A percentile compares a stretch with the other conserved stretches of the same genome.
phyloP scores from a whole-genome alignment of 1,140 invertebrate species.

The Leptonema lineaticorne region DNA sequence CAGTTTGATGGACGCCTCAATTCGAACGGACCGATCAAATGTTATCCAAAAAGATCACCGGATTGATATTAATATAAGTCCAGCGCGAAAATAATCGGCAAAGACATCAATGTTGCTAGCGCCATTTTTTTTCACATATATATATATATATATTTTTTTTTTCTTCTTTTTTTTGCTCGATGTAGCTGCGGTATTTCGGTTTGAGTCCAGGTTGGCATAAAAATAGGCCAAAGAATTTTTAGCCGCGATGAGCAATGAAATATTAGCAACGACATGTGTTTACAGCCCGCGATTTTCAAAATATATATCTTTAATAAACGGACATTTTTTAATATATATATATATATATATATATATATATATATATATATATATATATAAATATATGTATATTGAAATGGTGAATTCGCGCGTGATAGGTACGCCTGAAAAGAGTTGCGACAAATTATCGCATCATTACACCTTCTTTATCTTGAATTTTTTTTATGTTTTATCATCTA shows the following conservation, averaged over 20 bases:
- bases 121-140: constrained; percentile 19
- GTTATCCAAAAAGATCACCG: not conserved
- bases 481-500: too few relatives aligned
- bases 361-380: not conserved
- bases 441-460: too few relatives aligned
- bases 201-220: constrained; percentile 28
- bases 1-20: constrained; percentile 5
- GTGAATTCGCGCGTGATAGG: too few relatives aligned
- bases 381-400: too few relatives aligned
- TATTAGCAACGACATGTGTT: constrained; percentile 32
- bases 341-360: not conserved
- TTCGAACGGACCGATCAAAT: not conserved
- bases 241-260: constrained; percentile 30
- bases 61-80: constrained; percentile 11
- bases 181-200: constrained; percentile 26
- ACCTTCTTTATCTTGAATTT: too few relatives aligned
- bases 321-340: not conserved
- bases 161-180: constrained; percentile 9
- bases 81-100: constrained; percentile 21
- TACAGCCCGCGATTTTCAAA: constrained; percentile 27
- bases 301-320: constrained; percentile 15
- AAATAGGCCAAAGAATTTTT: constrained; percentile 29
- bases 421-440: too few relatives aligned
- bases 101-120: constrained; percentile 27
- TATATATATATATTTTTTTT: too few relatives aligned